A percentile compares a stretch with the other conserved stretches of the same genome.
These are phyloP conservation scores for Pseudocheirus occidentalis DNA, from an alignment of 2,797 vertebrate genomes.

Conservation along the genomic window DNA sequence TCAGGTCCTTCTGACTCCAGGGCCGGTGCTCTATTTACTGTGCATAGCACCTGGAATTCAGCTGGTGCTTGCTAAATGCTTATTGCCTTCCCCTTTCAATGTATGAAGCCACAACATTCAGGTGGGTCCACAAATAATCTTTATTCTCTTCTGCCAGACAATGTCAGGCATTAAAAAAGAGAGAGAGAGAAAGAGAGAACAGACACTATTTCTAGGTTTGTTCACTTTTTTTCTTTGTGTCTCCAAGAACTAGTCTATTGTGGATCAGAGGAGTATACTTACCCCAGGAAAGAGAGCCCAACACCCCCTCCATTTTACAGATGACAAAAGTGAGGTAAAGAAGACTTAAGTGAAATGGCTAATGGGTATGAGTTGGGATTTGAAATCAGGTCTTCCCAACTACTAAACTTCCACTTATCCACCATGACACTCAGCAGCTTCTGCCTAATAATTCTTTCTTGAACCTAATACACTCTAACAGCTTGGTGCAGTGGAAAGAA, in stretches of 20 bases:
- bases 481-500: not conserved
- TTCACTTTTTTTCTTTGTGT: not conserved
- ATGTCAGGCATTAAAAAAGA: not conserved
- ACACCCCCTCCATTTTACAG: not conserved
- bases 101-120: slow-evolving; percentile 35
- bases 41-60: not conserved
- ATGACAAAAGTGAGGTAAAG: not conserved
- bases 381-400: not conserved
- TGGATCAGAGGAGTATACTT: not conserved
- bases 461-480: not conserved
- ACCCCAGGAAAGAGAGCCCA: not conserved
- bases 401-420: not conserved
- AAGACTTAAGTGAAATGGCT: not conserved
- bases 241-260: not conserved
- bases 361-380: not conserved
- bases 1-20: no score
- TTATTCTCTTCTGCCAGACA: not conserved
- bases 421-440: not conserved
- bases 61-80: slow-evolving; percentile 37
- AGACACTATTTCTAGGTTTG: not conserved
- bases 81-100: not conserved
- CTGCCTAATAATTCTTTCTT: not conserved
- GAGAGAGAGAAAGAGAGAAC: not conserved
- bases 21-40: no score
- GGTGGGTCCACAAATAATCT: not conserved